Evolutionary conservation across 2,113 vertebrate genomes (phyloP).

Genomic region (Cromileptes altivelis): DNA sequence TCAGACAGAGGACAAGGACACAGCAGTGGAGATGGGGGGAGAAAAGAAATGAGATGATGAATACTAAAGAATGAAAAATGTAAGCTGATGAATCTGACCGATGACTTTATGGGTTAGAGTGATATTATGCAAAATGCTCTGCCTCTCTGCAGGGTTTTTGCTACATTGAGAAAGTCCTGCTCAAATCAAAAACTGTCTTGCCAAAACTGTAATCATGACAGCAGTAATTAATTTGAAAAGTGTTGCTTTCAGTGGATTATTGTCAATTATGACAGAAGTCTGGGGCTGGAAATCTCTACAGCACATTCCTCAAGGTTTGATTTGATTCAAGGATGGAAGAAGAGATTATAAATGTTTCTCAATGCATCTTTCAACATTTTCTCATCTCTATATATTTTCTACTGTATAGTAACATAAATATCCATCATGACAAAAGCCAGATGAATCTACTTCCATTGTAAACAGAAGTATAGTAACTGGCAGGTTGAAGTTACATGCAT

Average conservation of each 20-base stretch:
- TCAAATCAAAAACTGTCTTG: background rate
- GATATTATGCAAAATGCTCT: conserved; percentile 7
- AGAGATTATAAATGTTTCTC: conserved; percentile 4
- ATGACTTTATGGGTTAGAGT: conserved; percentile 3
- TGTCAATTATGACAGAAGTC: background rate
- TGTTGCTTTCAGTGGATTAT: background rate
- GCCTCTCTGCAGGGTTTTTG: background rate
- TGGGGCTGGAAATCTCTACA: background rate
- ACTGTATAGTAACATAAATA: background rate
- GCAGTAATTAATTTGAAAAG: background rate
- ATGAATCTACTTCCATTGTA: conserved; percentile 12
- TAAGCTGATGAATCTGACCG: background rate
- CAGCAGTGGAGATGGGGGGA: background rate
- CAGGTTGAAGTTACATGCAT: conserved; percentile 20
- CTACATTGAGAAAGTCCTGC: conserved; percentile 9
- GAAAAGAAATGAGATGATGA: background rate
- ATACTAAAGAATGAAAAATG: conserved; percentile 13
- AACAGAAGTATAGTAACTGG: background rate
- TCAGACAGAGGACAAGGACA: conserved; percentile 15
- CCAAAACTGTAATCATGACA: background rate
- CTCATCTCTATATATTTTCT: background rate
- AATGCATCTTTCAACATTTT: background rate
- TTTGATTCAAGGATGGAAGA: background rate
- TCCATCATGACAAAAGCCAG: conserved; percentile 9
- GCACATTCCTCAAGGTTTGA: background rate